Evolutionary conservation across 2,797 vertebrate genomes (phyloP).

Genomic region (Balearica regulorum): DNA sequence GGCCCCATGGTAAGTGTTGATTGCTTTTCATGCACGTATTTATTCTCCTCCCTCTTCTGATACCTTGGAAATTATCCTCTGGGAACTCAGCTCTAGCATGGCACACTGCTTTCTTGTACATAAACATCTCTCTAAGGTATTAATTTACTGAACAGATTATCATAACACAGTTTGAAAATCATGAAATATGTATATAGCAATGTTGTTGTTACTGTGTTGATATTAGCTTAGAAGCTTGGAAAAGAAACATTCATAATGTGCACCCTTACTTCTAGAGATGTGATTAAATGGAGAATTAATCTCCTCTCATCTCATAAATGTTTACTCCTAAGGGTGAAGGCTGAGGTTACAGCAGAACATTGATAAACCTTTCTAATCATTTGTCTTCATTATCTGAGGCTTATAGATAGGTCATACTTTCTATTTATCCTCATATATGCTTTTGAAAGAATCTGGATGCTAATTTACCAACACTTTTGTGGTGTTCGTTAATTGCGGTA

Average conservation of each 20-base stretch:
- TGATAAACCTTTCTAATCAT: background rate
- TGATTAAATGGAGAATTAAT: background rate
- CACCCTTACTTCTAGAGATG: background rate
- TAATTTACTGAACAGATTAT: slow-evolving; percentile 59
- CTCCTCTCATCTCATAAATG: background rate
- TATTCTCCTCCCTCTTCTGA: slow-evolving; percentile 19
- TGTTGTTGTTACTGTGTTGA: background rate
- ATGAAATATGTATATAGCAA: background rate
- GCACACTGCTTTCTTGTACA: slow-evolving; percentile 17
- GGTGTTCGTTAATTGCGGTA: background rate
- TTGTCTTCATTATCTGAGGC: background rate
- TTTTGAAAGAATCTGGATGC: background rate
- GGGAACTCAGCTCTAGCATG: slow-evolving; percentile 30
- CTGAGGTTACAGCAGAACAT: background rate
- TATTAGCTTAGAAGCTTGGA: slow-evolving; percentile 18
- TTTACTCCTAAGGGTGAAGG: background rate
- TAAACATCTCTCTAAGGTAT: slow-evolving; percentile 60
- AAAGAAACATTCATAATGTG: background rate
- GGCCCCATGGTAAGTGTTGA: background rate
- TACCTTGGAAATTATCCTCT: slow-evolving; percentile 25
- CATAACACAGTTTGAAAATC: background rate
- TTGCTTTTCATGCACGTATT: slow-evolving; percentile 7
- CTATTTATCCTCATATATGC: background rate
- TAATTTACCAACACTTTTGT: background rate
- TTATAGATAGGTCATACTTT: background rate